Evolutionary conservation across 1,140 invertebrate genomes (phyloP).

Genomic region (Hestina assimilis): DNA sequence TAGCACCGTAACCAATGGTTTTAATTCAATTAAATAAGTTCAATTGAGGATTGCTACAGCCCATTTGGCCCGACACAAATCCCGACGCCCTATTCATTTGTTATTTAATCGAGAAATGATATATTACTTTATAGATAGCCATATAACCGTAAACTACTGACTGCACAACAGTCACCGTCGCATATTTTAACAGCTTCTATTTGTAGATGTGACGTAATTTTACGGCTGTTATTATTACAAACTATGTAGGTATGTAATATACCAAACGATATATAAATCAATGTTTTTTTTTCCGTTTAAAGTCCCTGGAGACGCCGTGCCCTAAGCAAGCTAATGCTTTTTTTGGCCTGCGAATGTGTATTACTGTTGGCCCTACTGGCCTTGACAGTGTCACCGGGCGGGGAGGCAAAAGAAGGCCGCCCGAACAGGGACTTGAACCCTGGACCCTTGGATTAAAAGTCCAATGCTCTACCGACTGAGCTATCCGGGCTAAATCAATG

Average conservation of each 20-base stretch:
- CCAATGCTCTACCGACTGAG: too few species aligned
- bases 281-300: too few species aligned
- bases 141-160: slow-evolving; percentile 1
- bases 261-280: neutral
- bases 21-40: slow-evolving; percentile 69
- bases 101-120: slow-evolving; percentile 50
- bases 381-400: too few species aligned
- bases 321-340: too few species aligned
- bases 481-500: too few species aligned
- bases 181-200: neutral
- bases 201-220: neutral
- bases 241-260: neutral
- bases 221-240: neutral
- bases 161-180: neutral
- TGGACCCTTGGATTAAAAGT: too few species aligned
- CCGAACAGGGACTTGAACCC: too few species aligned
- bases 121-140: slow-evolving; percentile 35
- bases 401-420: too few species aligned
- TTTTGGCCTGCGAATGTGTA: too few species aligned
- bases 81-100: slow-evolving; percentile 34
- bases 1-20: slow-evolving; percentile 33
- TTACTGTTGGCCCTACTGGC: too few species aligned
- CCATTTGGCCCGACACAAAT: slow-evolving; percentile 56
- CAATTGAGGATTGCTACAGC: slow-evolving; percentile 66
- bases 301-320: too few species aligned